Percentiles rank a stretch among this genome's conserved stretches.
Evolutionary conservation across 2,113 vertebrate species (phyloP).

Genomic region (Sapayoa aenigma): DNA sequence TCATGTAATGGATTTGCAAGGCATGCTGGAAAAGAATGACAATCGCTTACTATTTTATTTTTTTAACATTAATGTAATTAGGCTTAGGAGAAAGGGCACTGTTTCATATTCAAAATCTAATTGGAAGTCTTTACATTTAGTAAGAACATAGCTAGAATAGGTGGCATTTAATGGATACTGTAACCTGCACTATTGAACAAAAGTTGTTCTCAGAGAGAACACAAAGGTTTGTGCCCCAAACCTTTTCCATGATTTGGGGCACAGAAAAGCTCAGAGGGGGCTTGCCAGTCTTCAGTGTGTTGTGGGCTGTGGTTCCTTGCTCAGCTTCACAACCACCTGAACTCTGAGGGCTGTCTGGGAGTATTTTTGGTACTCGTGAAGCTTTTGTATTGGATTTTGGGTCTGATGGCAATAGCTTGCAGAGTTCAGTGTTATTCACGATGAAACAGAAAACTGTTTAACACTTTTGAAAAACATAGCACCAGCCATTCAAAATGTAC

Average conservation of each 20-base stretch:
- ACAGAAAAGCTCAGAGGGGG: background rate
- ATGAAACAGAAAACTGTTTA: background rate
- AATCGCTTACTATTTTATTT: background rate
- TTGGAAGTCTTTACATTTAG: background rate
- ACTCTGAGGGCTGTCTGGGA: background rate
- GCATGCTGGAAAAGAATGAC: background rate
- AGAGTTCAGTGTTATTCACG: background rate
- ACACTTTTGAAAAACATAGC: background rate
- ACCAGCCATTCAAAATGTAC: background rate
- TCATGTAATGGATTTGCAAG: background rate
- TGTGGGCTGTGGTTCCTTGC: rapidly evolving
- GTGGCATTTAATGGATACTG: background rate
- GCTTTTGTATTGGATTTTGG: background rate
- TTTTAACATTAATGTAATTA: background rate
- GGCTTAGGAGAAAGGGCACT: background rate
- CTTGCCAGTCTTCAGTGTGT: rapidly evolving
- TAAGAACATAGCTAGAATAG: background rate
- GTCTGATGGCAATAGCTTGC: background rate
- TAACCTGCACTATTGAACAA: background rate
- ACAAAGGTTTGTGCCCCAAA: too few relatives aligned
- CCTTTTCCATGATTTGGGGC: background rate
- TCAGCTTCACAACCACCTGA: background rate
- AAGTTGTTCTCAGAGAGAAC: background rate
- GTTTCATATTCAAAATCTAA: background rate
- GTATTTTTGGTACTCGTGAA: background rate